Evolutionary conservation across 2,113 vertebrate species (phyloP), one percentile per base, ranked within the genome.

Genomic region (Perca fluviatilis): DNA sequence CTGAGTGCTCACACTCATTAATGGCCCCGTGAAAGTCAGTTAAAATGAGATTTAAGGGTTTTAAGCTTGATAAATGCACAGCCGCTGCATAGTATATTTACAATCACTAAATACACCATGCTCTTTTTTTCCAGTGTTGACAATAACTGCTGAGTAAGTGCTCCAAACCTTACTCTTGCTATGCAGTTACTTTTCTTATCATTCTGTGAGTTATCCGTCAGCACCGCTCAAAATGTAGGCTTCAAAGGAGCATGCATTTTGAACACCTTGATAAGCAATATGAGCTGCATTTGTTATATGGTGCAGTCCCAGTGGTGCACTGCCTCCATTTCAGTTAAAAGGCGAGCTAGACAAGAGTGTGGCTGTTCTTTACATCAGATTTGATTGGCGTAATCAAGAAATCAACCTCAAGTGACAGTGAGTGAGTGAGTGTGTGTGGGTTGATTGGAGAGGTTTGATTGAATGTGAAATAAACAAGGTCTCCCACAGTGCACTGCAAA

Each of bases 381-480:
- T 33, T 88, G 86, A 91, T 90, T 92, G 86, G 69, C 36, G 61
- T 86, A 91, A 92, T 93, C 89, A 61, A 74, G 85, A 86, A 92
- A 90, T 90, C 87, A 93, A 83, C 76, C 75, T 84, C 83, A 73
- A 91, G 87, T 84, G 90, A 88, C 84, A 81, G 87, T 33, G 2
- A 46, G 83, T 19, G 83, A 36, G 83, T 19, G 84, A 78, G 85
- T 73, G 78, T 86, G 86, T 86, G 85, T 71, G 73, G 89, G 87
- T 51, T 86, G 89, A 88, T 85, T 90, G 76, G 79, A 85, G 86
- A 83, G 88, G 16, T 78, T 84, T 92, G 92, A 93, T 91, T 94
- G 88, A 84, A 92, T 88, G 84, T 60, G 92, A 93, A 94, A 93
- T 94, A 93, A 94, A 94, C 90, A 93, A 74, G 84, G 74, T 86